These are phyloP conservation scores for Calidris pugnax DNA, from an alignment of 2,113 vertebrate genomes.

Conservation along the genomic window DNA sequence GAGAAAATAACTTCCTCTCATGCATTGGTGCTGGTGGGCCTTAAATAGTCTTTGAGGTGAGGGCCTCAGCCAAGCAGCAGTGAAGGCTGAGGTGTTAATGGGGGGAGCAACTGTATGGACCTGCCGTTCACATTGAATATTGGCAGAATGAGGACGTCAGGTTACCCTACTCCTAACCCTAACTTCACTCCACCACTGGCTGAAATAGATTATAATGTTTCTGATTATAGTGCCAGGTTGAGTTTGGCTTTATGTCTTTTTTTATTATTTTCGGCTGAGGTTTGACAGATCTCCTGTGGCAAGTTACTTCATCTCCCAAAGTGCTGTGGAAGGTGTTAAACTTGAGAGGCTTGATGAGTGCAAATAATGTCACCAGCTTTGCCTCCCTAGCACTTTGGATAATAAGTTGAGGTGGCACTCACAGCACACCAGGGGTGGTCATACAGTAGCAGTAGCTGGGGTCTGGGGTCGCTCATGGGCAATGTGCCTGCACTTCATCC, in stretches of 20 bases:
- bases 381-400: background rate
- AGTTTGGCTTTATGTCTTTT: no score
- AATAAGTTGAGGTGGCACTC: background rate
- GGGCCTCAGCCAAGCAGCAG: background rate
- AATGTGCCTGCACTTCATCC: background rate
- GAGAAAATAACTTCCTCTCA: background rate
- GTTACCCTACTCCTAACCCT: background rate
- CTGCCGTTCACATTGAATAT: background rate
- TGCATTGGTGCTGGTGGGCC: background rate
- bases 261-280: background rate
- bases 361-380: background rate
- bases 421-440: no score
- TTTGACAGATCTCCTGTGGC: background rate
- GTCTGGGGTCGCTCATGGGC: background rate
- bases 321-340: background rate
- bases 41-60: background rate
- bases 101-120: background rate
- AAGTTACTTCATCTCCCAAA: background rate
- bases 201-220: background rate
- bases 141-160: background rate
- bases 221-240: background rate
- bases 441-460: background rate
- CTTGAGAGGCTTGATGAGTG: background rate
- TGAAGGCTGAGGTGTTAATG: rapidly evolving
- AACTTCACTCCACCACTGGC: background rate